phyloP scores from a whole-genome alignment of 2,888 invertebrate species.

The Notodromas monacha region DNA sequence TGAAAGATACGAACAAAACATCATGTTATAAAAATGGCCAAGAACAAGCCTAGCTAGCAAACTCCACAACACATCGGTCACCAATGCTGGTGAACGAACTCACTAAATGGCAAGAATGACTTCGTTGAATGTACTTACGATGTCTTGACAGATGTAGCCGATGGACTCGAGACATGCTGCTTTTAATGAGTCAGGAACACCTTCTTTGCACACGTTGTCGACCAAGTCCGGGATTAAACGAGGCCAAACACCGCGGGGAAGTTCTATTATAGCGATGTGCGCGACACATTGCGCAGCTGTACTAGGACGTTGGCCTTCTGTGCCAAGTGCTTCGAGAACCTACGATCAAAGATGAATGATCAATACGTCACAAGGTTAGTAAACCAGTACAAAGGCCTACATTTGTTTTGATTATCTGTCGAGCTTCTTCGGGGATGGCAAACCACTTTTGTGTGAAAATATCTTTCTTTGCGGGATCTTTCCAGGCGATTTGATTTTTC shows the following conservation, averaged over 20 bases:
- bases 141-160: slow-evolving; percentile 95
- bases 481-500: slow-evolving; percentile 87
- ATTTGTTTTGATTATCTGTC: slow-evolving; percentile 71
- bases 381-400: slow-evolving; percentile 23
- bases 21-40: too few species aligned
- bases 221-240: slow-evolving; percentile 58
- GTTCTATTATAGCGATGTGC: slow-evolving; percentile 80
- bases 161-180: slow-evolving; percentile 92
- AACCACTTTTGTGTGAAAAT: slow-evolving; percentile 80
- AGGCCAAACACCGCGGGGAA: slow-evolving; percentile 69
- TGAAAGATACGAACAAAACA: slow-evolving; percentile 6
- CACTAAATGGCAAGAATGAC: too few species aligned
- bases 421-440: slow-evolving; percentile 37
- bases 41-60: too few species aligned
- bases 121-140: slow-evolving; percentile 26
- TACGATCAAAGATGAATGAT: too few species aligned
- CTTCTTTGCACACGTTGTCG: slow-evolving; percentile 39
- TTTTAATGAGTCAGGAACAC: slow-evolving; percentile 63
- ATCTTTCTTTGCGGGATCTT: slow-evolving; percentile 44
- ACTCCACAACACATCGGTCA: too few species aligned
- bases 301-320: slow-evolving; percentile 74
- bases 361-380: background rate
- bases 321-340: slow-evolving; percentile 74
- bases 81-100: too few species aligned
- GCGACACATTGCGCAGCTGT: slow-evolving; percentile 98